A percentile compares a stretch with the other conserved stretches of the same genome.
Conservation (phyloP, 2,888 invertebrate genomes). For the Selenia dentaria region DNA sequence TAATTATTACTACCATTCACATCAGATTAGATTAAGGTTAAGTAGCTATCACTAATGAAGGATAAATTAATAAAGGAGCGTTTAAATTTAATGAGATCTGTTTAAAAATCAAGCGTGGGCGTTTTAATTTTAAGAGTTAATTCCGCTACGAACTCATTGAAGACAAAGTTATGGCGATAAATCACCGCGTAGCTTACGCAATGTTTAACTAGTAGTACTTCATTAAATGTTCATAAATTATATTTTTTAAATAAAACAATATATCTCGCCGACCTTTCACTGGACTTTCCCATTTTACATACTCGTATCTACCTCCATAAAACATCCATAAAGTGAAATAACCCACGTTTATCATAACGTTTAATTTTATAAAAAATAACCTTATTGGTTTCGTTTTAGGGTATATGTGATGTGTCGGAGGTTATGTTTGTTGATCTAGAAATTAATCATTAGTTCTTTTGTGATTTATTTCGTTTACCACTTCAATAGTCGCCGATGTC, state of each 20-base stretch:
- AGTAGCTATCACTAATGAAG: slow-evolving; percentile 4
- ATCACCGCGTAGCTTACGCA: slow-evolving; percentile 27
- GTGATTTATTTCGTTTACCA: slow-evolving; percentile 66
- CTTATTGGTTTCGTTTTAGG: slow-evolving; percentile 33
- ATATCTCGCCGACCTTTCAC: slow-evolving; percentile 60
- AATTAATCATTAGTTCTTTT: slow-evolving; percentile 56
- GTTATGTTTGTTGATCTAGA: slow-evolving; percentile 44
- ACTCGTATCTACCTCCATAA: slow-evolving; percentile 52
- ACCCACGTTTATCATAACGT: slow-evolving; percentile 34
- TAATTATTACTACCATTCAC: too few species aligned
- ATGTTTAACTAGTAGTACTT: slow-evolving; percentile 36
- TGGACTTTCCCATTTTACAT: slow-evolving; percentile 65
- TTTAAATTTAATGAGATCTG: slow-evolving; percentile 12
- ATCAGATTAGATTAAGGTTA: slow-evolving; percentile 11
- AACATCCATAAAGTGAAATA: slow-evolving; percentile 57
- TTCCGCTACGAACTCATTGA: slow-evolving; percentile 16
- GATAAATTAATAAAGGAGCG: slow-evolving; percentile 10
- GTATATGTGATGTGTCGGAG: slow-evolving; percentile 3
- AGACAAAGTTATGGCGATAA: slow-evolving; percentile 31
- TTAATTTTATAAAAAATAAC: slow-evolving; percentile 32
- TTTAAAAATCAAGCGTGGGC: slow-evolving; percentile 19
- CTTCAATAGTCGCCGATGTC: slow-evolving; percentile 60
- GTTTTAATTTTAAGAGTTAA: slow-evolving; percentile 24
- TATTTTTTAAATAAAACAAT: slow-evolving; percentile 50
- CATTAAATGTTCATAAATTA: slow-evolving; percentile 47